phyloP scores from a whole-genome alignment of 2,797 vertebrate genomes.

The Otolemur crassicaudatus region DNA sequence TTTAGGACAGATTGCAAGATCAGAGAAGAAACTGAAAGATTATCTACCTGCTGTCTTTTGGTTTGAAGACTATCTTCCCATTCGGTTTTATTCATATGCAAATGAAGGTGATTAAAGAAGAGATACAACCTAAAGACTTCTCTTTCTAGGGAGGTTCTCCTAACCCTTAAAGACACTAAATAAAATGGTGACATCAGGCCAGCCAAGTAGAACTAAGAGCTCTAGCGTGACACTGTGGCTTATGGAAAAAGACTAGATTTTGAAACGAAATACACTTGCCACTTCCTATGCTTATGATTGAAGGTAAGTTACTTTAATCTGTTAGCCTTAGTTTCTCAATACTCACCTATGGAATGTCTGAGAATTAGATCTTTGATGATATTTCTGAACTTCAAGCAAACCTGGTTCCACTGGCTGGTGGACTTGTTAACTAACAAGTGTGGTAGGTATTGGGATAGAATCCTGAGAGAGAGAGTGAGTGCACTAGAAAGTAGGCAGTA shows the following conservation, averaged over 20 bases:
- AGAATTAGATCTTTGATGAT: constrained; percentile 6
- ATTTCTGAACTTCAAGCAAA: background rate
- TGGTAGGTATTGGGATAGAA: background rate
- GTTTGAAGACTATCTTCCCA: background rate
- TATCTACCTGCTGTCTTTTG: too few relatives aligned
- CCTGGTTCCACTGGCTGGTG: background rate
- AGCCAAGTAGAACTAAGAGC: background rate
- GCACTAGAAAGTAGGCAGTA: background rate
- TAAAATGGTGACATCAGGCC: background rate
- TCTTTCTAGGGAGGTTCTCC: background rate
- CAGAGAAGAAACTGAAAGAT: background rate
- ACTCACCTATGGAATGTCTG: background rate
- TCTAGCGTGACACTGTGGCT: background rate
- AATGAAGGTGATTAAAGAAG: background rate
- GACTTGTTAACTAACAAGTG: background rate
- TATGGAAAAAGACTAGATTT: background rate
- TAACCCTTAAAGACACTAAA: background rate
- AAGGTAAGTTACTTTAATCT: background rate
- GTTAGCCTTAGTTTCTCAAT: background rate
- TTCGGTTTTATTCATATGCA: background rate
- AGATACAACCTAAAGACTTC: background rate
- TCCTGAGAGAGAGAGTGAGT: background rate
- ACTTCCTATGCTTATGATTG: background rate
- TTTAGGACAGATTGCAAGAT: background rate
- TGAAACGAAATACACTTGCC: background rate